These are phyloP conservation scores for Phyllotreta striolata DNA, from an alignment of 2,888 invertebrate species.

Conservation along the genomic window DNA sequence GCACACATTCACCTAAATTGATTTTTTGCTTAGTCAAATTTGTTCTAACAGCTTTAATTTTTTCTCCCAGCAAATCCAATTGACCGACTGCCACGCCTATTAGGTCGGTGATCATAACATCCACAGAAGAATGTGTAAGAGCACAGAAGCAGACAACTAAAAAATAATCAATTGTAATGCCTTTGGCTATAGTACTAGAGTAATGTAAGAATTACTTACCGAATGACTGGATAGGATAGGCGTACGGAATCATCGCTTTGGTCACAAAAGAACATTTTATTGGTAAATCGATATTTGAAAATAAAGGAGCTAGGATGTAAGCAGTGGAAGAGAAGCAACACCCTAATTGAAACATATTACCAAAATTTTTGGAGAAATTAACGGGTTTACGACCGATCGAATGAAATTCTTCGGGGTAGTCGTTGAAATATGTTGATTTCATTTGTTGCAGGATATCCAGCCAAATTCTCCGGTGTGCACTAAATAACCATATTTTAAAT, in stretches of 20 bases:
- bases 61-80: conserved; percentile 2
- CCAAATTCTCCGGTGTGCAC: too few relatives aligned
- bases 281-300: conserved; percentile 4
- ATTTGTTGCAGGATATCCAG: too few relatives aligned
- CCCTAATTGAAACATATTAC: conserved; percentile 10
- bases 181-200: background rate
- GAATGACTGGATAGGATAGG: background rate
- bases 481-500: too few relatives aligned
- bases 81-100: conserved; percentile 9
- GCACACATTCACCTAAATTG: conserved; percentile 5
- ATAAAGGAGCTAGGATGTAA: conserved; percentile 1
- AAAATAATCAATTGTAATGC: background rate
- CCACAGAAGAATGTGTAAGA: conserved; percentile 9
- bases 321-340: conserved; percentile 2
- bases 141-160: background rate
- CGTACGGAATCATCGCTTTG: background rate
- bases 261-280: conserved; percentile 9
- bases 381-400: background rate
- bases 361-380: conserved; percentile 6
- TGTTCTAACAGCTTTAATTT: conserved; percentile 1
- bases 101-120: conserved; percentile 2
- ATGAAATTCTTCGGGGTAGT: background rate
- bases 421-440: too few relatives aligned
- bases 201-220: background rate
- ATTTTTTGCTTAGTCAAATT: background rate